Evolutionary conservation across 2,888 invertebrate species (phyloP), one percentile per base, ranked within the genome.

Genomic region (Allygus modestus): DNA sequence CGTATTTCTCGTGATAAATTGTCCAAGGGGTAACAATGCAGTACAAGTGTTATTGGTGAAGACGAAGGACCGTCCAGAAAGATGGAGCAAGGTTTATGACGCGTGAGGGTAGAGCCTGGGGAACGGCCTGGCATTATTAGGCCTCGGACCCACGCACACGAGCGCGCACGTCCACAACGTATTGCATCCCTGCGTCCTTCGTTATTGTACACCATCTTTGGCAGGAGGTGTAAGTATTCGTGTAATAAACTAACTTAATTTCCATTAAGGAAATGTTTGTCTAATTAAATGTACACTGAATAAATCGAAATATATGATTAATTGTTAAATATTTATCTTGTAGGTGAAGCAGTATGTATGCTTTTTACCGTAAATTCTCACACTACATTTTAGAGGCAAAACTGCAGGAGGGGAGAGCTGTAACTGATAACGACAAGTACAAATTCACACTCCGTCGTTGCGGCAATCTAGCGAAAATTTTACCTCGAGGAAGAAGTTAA

Each of bases 51-150:
- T 46, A 46, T 46, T 77, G 77, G 41, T 28, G 28, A 17, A 41
- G 58, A 77, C 43, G 77, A 79, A 79, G 58, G 28, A 11, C 20
- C 2, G 79, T 26, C 51, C 54, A 26, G 79, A 33, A 79, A 58
- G 51, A 79, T 79, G 51, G 58, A 54, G n/a, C 26, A 33, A 9
- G 31, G 58, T 79, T 79, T 79, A 79, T 79, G 79, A 79, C 17
- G 79, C 79, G 79, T 79, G 46, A 79, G 58, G 79, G 77, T 23
- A 43, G 75, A 43, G 20, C 23, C 31, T 23, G 23, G 23, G 51
- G 51, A 23, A 1, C 20, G 77, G 51, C 17, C 5, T n/a, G 33
- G 33, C 26, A 31, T 73, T 73, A 23, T 73, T 73, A n/a, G 73
- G 41, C 23, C n/a, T 23, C 65, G 65, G 28, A 31, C 65, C 9